Conservation (phyloP, 1,140 invertebrate genomes). For the Diorhabda carinulata region DNA sequence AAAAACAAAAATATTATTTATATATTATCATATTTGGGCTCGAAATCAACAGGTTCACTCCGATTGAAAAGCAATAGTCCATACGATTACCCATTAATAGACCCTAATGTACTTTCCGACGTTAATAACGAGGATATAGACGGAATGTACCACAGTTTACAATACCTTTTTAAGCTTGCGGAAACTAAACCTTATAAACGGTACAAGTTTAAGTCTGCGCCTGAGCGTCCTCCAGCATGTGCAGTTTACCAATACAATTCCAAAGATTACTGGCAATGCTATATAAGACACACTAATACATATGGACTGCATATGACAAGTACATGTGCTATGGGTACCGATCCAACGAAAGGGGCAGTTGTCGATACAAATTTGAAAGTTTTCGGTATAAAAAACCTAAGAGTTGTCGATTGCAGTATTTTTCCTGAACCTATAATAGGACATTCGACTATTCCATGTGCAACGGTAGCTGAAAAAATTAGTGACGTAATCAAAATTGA, state of each 20-base stretch:
- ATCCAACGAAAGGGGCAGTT: constrained; percentile 51
- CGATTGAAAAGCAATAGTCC: constrained; percentile 57
- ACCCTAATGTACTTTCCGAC: constrained; percentile 54
- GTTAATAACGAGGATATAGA: constrained; percentile 47
- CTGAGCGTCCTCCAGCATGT: constrained; percentile 41
- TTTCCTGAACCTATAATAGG: constrained; percentile 66
- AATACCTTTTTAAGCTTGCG: constrained; percentile 37
- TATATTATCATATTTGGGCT: constrained; percentile 36
- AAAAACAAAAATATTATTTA: not conserved
- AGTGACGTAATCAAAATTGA: constrained; percentile 34
- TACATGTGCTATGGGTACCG: constrained; percentile 69
- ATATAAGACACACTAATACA: constrained; percentile 55
- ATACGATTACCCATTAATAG: constrained; percentile 61
- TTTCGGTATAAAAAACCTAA: constrained; percentile 56
- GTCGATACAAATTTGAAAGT: constrained; percentile 63
- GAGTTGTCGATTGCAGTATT: constrained; percentile 70
- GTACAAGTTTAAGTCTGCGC: constrained; percentile 46
- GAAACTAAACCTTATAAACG: not conserved
- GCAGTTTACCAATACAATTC: constrained; percentile 46
- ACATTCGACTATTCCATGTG: constrained; percentile 66
- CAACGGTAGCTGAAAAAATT: constrained; percentile 71
- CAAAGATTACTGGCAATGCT: constrained; percentile 61
- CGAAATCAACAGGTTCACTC: constrained; percentile 66
- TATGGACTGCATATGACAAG: constrained; percentile 68
- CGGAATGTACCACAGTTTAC: constrained; percentile 44